Base-by-base conservation (phyloP, 2,888 invertebrate species). In the Sympetrum striolatum region DNA sequence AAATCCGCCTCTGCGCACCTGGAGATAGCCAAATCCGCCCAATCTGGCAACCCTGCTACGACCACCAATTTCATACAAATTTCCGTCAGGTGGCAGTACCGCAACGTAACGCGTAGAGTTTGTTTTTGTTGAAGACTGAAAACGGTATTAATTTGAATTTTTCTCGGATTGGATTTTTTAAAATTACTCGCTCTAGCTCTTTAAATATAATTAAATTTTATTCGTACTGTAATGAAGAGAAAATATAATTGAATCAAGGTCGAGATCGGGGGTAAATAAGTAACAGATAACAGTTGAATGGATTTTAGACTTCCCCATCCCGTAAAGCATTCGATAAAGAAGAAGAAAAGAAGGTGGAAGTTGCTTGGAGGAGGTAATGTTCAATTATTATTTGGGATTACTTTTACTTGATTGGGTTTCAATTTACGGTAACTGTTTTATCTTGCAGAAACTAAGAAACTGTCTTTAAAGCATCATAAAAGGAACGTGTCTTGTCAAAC, bases 241-340 rank as follows among this genome's bases (percentile, higher is more conserved):
- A 53, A 8, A 15, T 53, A 18, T 53, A 53, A 1, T 18, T 53
- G 18, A 53, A 18, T 18, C 5, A 53, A 53, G 18, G 18, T 18
- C 18, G 5, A 53, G 18, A 18, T 53, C 5, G 2, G 53, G 53
- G 18, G 18, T 44, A 18, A 18, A 18, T 53, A n/a, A n/a, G n/a
- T n/a, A n/a, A n/a, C n/a, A n/a, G n/a, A n/a, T n/a, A 53, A 53
- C 53, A 53, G 31, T 4, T 86, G 22, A 86, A 86, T 86, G 86
- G 86, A 86, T 86, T 86, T 86, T 86, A 58, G 86, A 15, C 60
- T 86, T 60, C 86, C 86, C 18, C 86, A 86, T 10, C 86, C 86
- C 1, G 35, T 86, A 5, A 86, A 60, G 14, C 60, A 86, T 37
- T 60, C 86, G 5, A 37, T 86, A 37, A 86, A 86, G 22, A 86